Evolutionary conservation across 2,113 vertebrate species (phyloP).

Genomic region (Strix uralensis): DNA sequence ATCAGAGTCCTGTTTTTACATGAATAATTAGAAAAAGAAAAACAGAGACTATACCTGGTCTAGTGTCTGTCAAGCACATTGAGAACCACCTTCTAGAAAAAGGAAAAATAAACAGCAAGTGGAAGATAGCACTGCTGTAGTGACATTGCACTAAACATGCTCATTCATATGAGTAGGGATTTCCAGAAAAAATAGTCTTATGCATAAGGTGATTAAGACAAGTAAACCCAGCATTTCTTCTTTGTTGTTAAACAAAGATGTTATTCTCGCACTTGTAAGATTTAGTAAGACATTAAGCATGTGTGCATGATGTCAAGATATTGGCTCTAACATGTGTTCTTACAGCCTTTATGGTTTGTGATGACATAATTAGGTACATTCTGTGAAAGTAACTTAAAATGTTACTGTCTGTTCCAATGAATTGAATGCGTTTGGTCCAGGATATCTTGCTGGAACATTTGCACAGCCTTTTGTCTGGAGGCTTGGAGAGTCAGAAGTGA

Average conservation of each 20-base stretch:
- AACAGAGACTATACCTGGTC: not conserved
- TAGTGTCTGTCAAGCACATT: not conserved
- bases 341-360: slow-evolving; percentile 56
- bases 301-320: slow-evolving; percentile 68
- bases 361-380: slow-evolving; percentile 71
- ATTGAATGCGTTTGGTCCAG: not conserved
- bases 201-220: slow-evolving; percentile 63
- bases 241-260: slow-evolving; percentile 74
- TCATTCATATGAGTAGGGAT: slow-evolving; percentile 17
- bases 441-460: slow-evolving; percentile 42
- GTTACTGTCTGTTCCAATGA: slow-evolving; percentile 52
- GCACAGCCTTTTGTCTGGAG: not conserved
- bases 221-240: slow-evolving; percentile 47
- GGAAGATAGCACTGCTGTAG: slow-evolving; percentile 28
- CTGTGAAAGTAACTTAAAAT: slow-evolving; percentile 62
- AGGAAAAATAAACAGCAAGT: slow-evolving; percentile 42
- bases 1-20: not conserved
- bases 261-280: slow-evolving; percentile 61
- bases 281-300: slow-evolving; percentile 65
- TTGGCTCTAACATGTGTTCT: slow-evolving; percentile 64
- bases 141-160: slow-evolving; percentile 26
- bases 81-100: slow-evolving; percentile 36
- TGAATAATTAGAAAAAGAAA: not conserved
- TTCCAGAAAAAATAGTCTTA: slow-evolving; percentile 56
- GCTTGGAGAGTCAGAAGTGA: not conserved